phyloP scores from a whole-genome alignment of 2,888 invertebrate species.

The Nasonovia ribisnigri region DNA sequence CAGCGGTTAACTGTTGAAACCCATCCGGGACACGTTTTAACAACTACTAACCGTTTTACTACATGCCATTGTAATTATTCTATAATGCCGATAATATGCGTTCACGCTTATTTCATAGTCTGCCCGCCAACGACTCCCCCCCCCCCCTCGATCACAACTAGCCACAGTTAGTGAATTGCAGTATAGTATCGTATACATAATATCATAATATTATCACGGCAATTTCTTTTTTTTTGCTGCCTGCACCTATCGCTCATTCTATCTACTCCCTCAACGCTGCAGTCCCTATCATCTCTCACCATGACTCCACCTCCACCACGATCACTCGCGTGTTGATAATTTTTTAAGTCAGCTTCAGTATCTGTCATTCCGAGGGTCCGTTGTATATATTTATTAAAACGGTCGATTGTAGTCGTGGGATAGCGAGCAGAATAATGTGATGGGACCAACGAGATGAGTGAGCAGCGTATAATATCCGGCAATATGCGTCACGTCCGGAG shows the following conservation, averaged over 20 bases:
- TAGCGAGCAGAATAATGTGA: constrained; percentile 39
- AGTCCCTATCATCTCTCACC: background rate
- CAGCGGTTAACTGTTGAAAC: constrained; percentile 53
- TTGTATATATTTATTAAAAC: constrained; percentile 39
- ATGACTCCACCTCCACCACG: background rate
- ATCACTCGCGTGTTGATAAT: constrained; percentile 5
- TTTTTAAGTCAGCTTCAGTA: background rate
- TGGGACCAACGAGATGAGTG: constrained; percentile 45
- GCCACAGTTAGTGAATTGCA: constrained; percentile 4
- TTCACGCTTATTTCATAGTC: constrained; percentile 14
- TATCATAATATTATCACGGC: background rate
- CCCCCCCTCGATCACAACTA: background rate
- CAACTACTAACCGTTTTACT: constrained; percentile 9
- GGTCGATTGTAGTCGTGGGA: constrained; percentile 57
- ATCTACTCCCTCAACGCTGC: background rate
- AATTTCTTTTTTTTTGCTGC: background rate
- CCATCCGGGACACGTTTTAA: constrained; percentile 34
- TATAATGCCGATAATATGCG: constrained; percentile 16
- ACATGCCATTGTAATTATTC: background rate
- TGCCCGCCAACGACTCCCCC: background rate
- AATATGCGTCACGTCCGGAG: constrained; percentile 61
- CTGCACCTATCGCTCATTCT: background rate
- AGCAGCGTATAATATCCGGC: constrained; percentile 57
- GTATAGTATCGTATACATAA: background rate
- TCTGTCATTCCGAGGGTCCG: constrained; percentile 19